phyloP scores from a whole-genome alignment of 1,140 invertebrate genomes.

The Atopsyche davidsoni region DNA sequence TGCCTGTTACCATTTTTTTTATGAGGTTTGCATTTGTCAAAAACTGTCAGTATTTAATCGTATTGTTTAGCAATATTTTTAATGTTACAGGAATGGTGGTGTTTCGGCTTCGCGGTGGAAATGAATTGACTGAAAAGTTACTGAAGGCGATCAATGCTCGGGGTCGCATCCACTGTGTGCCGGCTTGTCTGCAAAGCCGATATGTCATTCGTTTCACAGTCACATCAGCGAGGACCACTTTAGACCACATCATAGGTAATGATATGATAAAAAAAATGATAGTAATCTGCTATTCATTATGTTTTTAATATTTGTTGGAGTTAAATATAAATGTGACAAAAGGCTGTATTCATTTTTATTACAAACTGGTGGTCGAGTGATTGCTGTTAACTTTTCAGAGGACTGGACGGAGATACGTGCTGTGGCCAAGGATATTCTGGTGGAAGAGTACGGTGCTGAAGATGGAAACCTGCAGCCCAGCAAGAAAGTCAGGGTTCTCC shows the following conservation, averaged over 20 bases:
- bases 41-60: no score
- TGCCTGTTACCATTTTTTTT: no score
- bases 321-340: no score
- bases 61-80: no score
- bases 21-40: no score
- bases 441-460: conserved; percentile 47
- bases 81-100: conserved; percentile 81
- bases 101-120: conserved; percentile 81
- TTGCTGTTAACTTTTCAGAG: conserved; percentile 46
- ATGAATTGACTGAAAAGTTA: conserved; percentile 77
- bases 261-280: no score
- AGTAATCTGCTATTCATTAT: no score
- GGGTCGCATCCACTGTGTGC: conserved; percentile 85
- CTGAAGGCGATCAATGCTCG: conserved; percentile 82
- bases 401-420: conserved; percentile 87
- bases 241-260: conserved; percentile 71
- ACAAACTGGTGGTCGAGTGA: no score
- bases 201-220: conserved; percentile 92
- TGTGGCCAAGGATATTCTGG: conserved; percentile 68
- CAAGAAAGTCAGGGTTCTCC: conserved; percentile 59
- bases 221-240: conserved; percentile 84
- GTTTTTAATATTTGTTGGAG: no score
- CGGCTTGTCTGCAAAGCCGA: conserved; percentile 81
- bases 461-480: conserved; percentile 50
- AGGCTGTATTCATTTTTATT: no score